phyloP scores from a whole-genome alignment of 2,888 invertebrate species.

The Uropetala carovei region DNA sequence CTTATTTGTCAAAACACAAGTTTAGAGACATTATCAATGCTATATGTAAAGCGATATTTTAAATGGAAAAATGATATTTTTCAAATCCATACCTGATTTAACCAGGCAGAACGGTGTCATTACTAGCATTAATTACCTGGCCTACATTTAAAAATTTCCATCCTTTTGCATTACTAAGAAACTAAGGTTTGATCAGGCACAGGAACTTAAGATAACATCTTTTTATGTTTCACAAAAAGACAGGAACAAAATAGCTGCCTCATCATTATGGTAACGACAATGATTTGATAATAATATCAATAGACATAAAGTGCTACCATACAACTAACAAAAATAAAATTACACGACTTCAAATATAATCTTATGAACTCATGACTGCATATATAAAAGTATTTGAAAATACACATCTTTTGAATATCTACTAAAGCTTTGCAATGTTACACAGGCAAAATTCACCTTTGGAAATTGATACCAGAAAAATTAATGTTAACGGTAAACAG shows the following conservation, averaged over 20 bases:
- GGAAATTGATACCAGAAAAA: slow-evolving; percentile 41
- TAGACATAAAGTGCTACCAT: slow-evolving; percentile 58
- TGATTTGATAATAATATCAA: slow-evolving; percentile 55
- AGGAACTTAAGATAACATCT: slow-evolving; percentile 62
- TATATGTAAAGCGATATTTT: slow-evolving; percentile 48
- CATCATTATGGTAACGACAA: slow-evolving; percentile 62
- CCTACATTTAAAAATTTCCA: slow-evolving; percentile 38
- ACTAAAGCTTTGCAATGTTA: slow-evolving; percentile 51
- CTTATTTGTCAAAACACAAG: slow-evolving; percentile 53
- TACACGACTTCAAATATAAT: slow-evolving; percentile 39
- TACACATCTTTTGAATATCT: not conserved
- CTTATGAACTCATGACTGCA: slow-evolving; percentile 37
- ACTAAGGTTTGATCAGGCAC: slow-evolving; percentile 58
- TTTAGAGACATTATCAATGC: slow-evolving; percentile 63
- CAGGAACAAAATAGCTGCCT: slow-evolving; percentile 63
- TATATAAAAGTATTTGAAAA: slow-evolving; percentile 46
- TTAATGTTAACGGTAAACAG: slow-evolving; percentile 38
- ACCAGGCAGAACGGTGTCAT: slow-evolving; percentile 35
- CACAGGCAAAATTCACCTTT: slow-evolving; percentile 61
- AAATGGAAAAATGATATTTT: slow-evolving; percentile 40
- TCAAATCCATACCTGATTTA: slow-evolving; percentile 42
- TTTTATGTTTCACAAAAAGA: slow-evolving; percentile 63
- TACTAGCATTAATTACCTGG: slow-evolving; percentile 45
- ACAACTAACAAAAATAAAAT: slow-evolving; percentile 60
- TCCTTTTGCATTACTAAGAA: slow-evolving; percentile 36